Percentiles rank a stretch among this genome's conserved stretches.
These are phyloP conservation scores for Antechinus stuartii DNA, from an alignment of 2,113 vertebrate genomes.

Conservation along the genomic window DNA sequence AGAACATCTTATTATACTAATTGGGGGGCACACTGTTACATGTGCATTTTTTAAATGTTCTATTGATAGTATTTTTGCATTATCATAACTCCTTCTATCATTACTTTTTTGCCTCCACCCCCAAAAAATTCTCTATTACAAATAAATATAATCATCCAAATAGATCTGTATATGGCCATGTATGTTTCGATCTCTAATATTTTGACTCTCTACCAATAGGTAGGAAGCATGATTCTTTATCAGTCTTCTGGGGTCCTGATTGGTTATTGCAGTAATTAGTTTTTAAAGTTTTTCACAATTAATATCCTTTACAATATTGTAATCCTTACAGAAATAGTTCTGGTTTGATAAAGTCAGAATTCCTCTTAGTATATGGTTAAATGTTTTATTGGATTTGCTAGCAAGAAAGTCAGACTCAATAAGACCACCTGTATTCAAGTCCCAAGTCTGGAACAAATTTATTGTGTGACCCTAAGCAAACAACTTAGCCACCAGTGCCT, in stretches of 20 bases:
- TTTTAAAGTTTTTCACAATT: not conserved
- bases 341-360: not conserved
- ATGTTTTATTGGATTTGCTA: not conserved
- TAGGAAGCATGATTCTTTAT: not conserved
- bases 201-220: not conserved
- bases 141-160: not conserved
- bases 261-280: not conserved
- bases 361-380: not conserved
- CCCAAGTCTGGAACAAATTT: not conserved
- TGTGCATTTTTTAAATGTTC: not conserved
- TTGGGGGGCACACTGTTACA: not conserved
- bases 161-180: not conserved
- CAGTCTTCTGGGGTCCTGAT: not conserved
- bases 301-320: not conserved
- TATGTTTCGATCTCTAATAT: not conserved
- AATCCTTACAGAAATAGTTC: not conserved
- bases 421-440: not conserved
- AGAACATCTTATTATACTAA: not conserved
- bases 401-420: too few species aligned
- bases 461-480: not conserved
- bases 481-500: not conserved
- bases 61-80: not conserved
- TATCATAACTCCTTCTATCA: not conserved
- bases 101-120: not conserved
- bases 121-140: not conserved